Evolutionary conservation across 2,113 vertebrate genomes (phyloP), one percentile per base, ranked within the genome.

Genomic region (Sigmodon hispidus): DNA sequence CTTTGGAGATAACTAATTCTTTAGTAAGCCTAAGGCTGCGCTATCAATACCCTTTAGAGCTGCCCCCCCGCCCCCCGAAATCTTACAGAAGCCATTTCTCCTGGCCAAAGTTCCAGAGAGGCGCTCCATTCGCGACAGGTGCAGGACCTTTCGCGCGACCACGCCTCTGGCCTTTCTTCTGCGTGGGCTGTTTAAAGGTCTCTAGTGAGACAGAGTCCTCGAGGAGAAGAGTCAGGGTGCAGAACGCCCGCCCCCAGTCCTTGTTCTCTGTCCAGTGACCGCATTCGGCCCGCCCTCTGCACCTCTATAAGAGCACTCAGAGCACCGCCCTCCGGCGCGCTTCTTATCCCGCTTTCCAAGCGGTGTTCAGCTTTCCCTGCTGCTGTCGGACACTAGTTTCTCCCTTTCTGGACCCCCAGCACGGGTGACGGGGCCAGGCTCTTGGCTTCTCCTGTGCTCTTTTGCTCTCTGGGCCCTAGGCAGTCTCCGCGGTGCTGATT

Each of bases 241-340:
- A 15, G 45, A 88, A 26, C 34, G 21, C 67, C 43, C 3, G 88
- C 43, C 45, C 29, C 98, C 98, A 98, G 98, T 98, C 95, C 65
- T 69, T 7, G 89, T 55, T 13, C 63, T 57, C 34, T 67, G 63
- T 84, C 40, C 57, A 24, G 95, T 90, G 92, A 88, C 94, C 48
- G 61, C 79, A 0, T 3, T 77, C 63, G 70, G 87, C 94, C 94
- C 94, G 86, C 97, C 96, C 92, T 79, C 55, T 55, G 13, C 57
- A 21, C 69, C 3, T 55, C 3, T 24, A 88, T 97, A 97, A 98
- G 96, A 86, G 63, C 11, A 0, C 2, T 0, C 0, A 0, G 13
- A 55, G 94, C 12, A 1, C 8, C 1, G 26, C 90, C 1, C 1
- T 1, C 21, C 77, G 90, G 93, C 91, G 75, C 16, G 21, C 31